phyloP scores from a whole-genome alignment of 2,113 vertebrate species.

The Mohoua ochrocephala region DNA sequence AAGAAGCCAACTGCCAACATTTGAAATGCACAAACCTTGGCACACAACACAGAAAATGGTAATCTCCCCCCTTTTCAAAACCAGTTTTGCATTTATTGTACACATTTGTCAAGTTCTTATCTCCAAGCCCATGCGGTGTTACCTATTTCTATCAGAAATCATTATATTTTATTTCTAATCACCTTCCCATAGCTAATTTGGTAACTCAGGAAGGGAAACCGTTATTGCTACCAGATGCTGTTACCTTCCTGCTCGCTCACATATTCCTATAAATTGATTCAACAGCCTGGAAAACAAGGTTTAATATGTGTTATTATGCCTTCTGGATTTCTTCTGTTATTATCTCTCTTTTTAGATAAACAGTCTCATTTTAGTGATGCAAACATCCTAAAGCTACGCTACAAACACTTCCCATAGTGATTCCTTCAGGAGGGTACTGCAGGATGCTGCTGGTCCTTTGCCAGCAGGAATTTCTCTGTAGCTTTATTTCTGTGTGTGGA shows the following conservation, averaged over 20 bases:
- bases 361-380: background rate
- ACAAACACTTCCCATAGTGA: background rate
- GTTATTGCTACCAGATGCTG: slow-evolving; percentile 54
- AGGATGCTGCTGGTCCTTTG: background rate
- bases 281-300: background rate
- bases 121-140: slow-evolving; percentile 26
- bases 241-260: slow-evolving; percentile 37
- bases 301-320: background rate
- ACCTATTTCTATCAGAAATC: slow-evolving; percentile 49
- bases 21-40: slow-evolving; percentile 58
- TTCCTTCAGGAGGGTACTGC: background rate
- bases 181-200: slow-evolving; percentile 33
- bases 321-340: background rate
- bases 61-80: slow-evolving; percentile 33
- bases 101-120: slow-evolving; percentile 57
- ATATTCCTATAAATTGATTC: background rate
- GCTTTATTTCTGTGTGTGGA: background rate
- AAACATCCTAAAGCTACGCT: background rate
- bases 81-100: slow-evolving; percentile 44
- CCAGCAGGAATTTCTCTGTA: background rate
- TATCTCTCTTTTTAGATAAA: background rate
- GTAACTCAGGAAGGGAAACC: slow-evolving; percentile 43
- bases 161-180: slow-evolving; percentile 40
- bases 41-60: slow-evolving; percentile 28
- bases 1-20: slow-evolving; percentile 51